These are phyloP conservation scores for Xestia c-nigrum DNA, from an alignment of 2,888 invertebrate species.

Conservation along the genomic window DNA sequence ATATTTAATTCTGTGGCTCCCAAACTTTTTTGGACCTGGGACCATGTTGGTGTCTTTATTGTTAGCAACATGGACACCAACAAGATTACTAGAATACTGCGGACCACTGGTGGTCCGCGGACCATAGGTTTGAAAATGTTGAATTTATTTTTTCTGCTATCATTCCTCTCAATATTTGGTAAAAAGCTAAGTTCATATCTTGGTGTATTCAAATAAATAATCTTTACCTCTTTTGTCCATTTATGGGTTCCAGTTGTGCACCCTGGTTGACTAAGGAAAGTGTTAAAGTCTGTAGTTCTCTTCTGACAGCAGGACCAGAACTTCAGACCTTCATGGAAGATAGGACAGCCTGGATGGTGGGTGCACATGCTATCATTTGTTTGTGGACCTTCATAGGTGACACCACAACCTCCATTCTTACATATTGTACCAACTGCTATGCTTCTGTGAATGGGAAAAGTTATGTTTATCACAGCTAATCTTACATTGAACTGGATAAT, in stretches of 20 bases:
- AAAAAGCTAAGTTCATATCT: too few relatives aligned
- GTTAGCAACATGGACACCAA: too few relatives aligned
- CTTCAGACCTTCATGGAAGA: constrained; percentile 99
- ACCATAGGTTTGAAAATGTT: not conserved
- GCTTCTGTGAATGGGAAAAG: constrained; percentile 74
- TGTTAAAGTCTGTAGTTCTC: constrained; percentile 97
- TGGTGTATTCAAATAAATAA: not conserved
- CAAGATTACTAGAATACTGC: too few relatives aligned
- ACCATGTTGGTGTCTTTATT: too few relatives aligned
- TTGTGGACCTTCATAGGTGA: constrained; percentile 92
- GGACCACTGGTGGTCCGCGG: too few relatives aligned
- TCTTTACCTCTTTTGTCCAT: constrained; percentile 93
- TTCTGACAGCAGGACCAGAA: constrained; percentile 99
- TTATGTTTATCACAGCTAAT: not conserved
- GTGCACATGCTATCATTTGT: constrained; percentile 92
- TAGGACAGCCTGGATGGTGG: constrained; percentile 96
- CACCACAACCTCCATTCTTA: constrained; percentile 95
- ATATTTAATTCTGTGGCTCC: not conserved
- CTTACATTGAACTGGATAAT: not conserved
- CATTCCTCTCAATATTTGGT: not conserved
- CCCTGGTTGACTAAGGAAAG: constrained; percentile 97
- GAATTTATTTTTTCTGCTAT: not conserved
- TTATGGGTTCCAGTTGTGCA: constrained; percentile 96
- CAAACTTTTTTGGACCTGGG: too few relatives aligned
- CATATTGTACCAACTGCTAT: constrained; percentile 94